Base-by-base conservation (phyloP, 2,113 vertebrate species). In the Etheostoma cragini region DNA sequence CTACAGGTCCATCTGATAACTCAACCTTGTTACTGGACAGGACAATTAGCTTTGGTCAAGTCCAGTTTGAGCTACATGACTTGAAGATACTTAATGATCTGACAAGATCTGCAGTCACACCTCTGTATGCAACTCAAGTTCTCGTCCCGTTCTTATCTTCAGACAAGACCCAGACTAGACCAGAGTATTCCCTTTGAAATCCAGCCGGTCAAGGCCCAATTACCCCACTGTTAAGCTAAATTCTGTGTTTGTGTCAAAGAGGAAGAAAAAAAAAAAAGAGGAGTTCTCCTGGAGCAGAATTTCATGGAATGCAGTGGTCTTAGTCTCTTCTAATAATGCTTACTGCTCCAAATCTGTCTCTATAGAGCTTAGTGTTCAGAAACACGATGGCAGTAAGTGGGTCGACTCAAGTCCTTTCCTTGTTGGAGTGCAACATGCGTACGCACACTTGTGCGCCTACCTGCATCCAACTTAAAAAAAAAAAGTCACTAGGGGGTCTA, bases 361-460 rank as follows among this genome's bases (percentile, higher is more conserved):
- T 71, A 46, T 10, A 70, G 80, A 82, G 84, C 78, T 81, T 82
- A 80, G 80, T 65, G 77, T 85, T 88, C 21, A 1, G 42, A 86
- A 58, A 85, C 69, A 80, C 80, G 49, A 77, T 83, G 83, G 81
- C 83, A 80, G 81, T 79, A 91, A 90, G 83, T 86, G 81, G 90
- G 89, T 90, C 80, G 52, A 82, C 80, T 84, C 60, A 73, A 86
- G 82, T 86, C 52, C 47, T 75, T 61, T 80, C 54, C 61, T 77
- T 62, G 73, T 72, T 78, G 65, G 67, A 84, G 75, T 52, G 72
- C 75, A 82, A 58, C 68, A 63, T 78, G 73, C 76, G 72, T 70
- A 67, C 76, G 62, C 64, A 68, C 74, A 69, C 72, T 66, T 22
- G 52, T 76, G 64, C 38, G 47, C 76, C 64, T 76, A 79, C 72